Evolutionary conservation across 2,797 vertebrate genomes (phyloP), one percentile per base, ranked within the genome.

Genomic region (Myiotriccus ornatus): DNA sequence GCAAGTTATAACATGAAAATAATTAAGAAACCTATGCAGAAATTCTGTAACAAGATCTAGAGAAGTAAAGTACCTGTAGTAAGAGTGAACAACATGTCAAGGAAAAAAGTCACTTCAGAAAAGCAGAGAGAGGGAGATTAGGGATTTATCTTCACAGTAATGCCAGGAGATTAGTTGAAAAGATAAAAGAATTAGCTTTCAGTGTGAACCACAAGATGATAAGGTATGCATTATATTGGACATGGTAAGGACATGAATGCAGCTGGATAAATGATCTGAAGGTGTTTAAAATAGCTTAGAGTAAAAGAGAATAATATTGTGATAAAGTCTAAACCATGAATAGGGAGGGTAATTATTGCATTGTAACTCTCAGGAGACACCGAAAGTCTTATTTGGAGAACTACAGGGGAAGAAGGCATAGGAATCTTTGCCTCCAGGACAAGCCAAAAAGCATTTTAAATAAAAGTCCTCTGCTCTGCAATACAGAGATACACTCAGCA

Each of bases 131-230:
- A 90, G 59, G 89, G 84, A 96, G 94, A 97, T 96, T 96, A 97
- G 79, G 92, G 92, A 95, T 95, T 94, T 97, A 95, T 95, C 94
- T 95, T 93, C 95, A 96, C 92, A 93, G 92, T 95, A 97, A 97
- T 93, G 92, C 90, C 93, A 96, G 68, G 46, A 97, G 96, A 96
- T 96, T 93, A 97, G 94, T 97, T 93, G 93, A 89, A 94, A 91
- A 96, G 95, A 96, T 97, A 97, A 94, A 95, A 93, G 94, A 96
- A 97, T 96, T 95, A 96, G 92, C 71, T 95, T 93, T 94, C 95
- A 96, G 57, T 92, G 89, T 95, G 93, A 93, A 92, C 90, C 87
- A 91, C 86, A 83, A 81, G 95, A 96, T 90, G 95, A 96, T 97
- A 96, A 96, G 87, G 92, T 80, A 92, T 78, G 93, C 82, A 96